Evolutionary conservation across 1,140 invertebrate species (phyloP), one percentile per base, ranked within the genome.

Genomic region (Camponotus vicinus): DNA sequence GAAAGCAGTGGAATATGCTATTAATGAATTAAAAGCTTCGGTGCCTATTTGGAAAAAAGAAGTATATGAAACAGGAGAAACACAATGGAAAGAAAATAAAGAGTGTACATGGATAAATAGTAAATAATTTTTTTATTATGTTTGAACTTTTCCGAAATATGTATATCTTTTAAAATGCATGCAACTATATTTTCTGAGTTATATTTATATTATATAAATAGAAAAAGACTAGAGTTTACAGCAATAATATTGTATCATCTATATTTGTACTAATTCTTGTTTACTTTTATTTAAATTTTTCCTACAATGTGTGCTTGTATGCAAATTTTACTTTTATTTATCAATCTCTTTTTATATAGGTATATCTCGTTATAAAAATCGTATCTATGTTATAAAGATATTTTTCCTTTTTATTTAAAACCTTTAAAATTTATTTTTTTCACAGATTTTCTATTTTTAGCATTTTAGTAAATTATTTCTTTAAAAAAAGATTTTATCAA

Each of bases 41-140:
- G 98, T 99, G 69, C 98, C 99, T 3, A 98, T 99, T 82, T 99
- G 99, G 98, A 99, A 99, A 95, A 99, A 99, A 94, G 98, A 99
- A 96, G 95, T 98, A 21, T 99, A 99, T 95, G 96, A 96, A 52
- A 96, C 96, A 78, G 93, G 95, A 11, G 93, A 95, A 15, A 90
- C 95, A 42, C 93, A 95, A 45, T 98, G 97, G 97, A 98, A 98
- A 93, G 97, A 97, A 94, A 98, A 98, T 93, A 95, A 96, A 77
- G 97, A 98, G 96, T 98, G 97, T 96, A 94, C 95, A 91, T 98
- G 97, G 97, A 94, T 95, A 67, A 94, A 83, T 90, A 92, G 91
- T 93, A 93, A 93, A 94, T 93, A 91, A 91, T 69, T 83, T 88
- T 92, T 88, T 61, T 2, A 73, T 79, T 9, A 49, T 9, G 9